These are phyloP conservation scores for Acromyrmex charruanus DNA, from an alignment of 1,140 invertebrate species.

Conservation along the genomic window DNA sequence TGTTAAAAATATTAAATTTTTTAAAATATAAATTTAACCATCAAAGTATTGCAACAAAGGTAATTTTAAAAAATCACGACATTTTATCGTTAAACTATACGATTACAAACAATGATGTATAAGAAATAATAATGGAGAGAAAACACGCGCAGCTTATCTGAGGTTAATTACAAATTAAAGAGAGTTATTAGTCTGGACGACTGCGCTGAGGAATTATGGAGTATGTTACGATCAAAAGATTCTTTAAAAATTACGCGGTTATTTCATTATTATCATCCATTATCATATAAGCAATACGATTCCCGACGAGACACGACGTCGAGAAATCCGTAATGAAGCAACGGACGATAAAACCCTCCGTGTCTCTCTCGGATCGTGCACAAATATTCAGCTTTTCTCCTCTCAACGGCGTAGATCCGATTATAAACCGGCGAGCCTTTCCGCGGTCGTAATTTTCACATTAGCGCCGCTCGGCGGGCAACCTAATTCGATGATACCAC, in stretches of 20 bases:
- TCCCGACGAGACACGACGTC: constrained; percentile 11
- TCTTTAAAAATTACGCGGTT: constrained; percentile 33
- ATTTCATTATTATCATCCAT: constrained; percentile 55
- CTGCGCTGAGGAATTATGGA: background rate
- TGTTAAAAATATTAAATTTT: background rate
- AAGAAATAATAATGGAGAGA: background rate
- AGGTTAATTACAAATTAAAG: constrained; percentile 24
- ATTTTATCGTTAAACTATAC: background rate
- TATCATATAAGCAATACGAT: constrained; percentile 47
- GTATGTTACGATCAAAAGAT: background rate
- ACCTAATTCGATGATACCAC: constrained; percentile 67
- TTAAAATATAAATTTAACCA: background rate
- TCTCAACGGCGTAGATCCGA: constrained; percentile 52
- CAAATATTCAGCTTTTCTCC: constrained; percentile 63
- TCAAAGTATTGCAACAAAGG: background rate
- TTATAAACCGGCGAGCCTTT: constrained; percentile 70
- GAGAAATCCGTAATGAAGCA: constrained; percentile 59
- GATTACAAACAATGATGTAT: background rate
- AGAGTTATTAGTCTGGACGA: constrained; percentile 7
- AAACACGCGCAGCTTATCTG: background rate
- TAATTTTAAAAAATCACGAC: background rate
- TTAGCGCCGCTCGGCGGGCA: constrained; percentile 65
- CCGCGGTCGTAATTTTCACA: constrained; percentile 68
- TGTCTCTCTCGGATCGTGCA: constrained; percentile 20
- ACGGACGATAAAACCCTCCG: constrained; percentile 56